These are phyloP conservation scores for Glyphotaelius pellucidus DNA, from an alignment of 2,888 invertebrate species.

Conservation along the genomic window DNA sequence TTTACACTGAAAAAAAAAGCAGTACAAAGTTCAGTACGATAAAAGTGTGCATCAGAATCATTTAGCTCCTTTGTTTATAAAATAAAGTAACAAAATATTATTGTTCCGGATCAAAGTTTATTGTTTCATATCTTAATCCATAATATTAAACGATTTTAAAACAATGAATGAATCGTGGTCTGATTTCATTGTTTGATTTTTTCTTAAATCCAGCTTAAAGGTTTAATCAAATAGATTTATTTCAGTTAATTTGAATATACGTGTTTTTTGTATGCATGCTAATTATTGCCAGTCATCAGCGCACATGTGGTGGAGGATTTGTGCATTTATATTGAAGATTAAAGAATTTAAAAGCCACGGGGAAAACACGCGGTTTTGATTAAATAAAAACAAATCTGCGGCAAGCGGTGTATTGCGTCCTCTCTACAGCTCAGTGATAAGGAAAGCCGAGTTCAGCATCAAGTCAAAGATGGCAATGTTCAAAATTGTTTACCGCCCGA, in stretches of 20 bases:
- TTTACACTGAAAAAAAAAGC: background rate
- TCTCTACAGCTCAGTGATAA: too few species aligned
- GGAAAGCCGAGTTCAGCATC: too few species aligned
- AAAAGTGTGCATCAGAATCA: background rate
- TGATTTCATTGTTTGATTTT: too few species aligned
- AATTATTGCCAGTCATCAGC: background rate
- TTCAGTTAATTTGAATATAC: background rate
- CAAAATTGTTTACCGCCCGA: too few species aligned
- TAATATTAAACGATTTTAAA: background rate
- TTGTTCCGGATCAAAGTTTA: slow-evolving; percentile 33
- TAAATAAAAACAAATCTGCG: too few species aligned
- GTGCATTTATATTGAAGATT: too few species aligned
- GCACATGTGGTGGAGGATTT: too few species aligned
- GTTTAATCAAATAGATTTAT: background rate
- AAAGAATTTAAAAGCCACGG: too few species aligned
- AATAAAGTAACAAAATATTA: background rate
- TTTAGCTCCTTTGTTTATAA: slow-evolving; percentile 11
- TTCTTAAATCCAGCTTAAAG: background rate
- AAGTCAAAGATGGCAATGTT: too few species aligned
- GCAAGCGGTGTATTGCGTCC: too few species aligned
- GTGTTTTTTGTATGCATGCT: background rate
- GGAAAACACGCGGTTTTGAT: too few species aligned
- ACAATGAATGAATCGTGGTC: background rate
- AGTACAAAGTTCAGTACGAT: slow-evolving; percentile 5
- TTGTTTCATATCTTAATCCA: background rate